phyloP scores from a whole-genome alignment of 2,888 invertebrate species.

The Cosmia pyralina region DNA sequence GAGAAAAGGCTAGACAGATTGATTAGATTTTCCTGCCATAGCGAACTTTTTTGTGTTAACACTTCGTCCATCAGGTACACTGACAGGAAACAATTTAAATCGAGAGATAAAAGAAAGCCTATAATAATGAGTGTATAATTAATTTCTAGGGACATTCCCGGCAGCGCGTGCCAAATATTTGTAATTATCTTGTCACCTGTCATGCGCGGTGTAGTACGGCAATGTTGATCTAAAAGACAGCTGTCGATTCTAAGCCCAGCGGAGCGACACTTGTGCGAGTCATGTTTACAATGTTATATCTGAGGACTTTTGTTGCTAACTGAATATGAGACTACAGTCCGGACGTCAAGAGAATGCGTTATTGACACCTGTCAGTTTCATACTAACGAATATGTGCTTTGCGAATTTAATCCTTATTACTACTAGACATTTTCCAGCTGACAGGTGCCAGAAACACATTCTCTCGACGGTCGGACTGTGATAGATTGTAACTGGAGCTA shows the following conservation, averaged over 20 bases:
- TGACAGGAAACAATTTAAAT: not conserved
- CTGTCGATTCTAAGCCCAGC: slow-evolving; percentile 39
- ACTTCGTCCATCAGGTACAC: not conserved
- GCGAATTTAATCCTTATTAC: too few relatives aligned
- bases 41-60: not conserved
- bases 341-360: too few relatives aligned
- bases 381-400: too few relatives aligned
- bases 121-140: slow-evolving; percentile 2
- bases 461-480: too few relatives aligned
- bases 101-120: not conserved
- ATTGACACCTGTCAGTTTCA: too few relatives aligned
- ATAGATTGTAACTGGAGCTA: not conserved
- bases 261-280: slow-evolving; percentile 22
- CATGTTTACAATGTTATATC: slow-evolving; percentile 13
- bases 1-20: too few relatives aligned
- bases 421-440: too few relatives aligned
- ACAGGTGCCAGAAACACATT: too few relatives aligned
- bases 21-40: not conserved
- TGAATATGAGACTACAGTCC: not conserved
- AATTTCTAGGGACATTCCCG: slow-evolving; percentile 26
- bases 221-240: slow-evolving; percentile 43
- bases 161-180: slow-evolving; percentile 46
- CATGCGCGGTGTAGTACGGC: slow-evolving; percentile 24
- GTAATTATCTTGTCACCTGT: slow-evolving; percentile 57
- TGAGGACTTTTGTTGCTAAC: slow-evolving; percentile 26